Base-by-base conservation (phyloP, 1,140 invertebrate genomes). In the Adoxophyes honmai region DNA sequence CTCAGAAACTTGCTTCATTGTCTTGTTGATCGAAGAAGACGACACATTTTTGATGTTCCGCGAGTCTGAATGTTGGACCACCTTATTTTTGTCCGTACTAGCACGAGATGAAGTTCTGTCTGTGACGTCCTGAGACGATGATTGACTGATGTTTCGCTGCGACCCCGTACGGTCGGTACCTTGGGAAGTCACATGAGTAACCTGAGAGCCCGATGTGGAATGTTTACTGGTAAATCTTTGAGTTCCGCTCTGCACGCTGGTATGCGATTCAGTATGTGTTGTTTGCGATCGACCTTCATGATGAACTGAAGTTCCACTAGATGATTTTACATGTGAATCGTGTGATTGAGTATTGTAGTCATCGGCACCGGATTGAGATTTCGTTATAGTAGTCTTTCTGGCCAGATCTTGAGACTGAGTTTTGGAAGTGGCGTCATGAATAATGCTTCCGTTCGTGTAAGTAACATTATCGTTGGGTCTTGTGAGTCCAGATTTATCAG, bases 391-490 rank as follows among this genome's bases (percentile, higher is more conserved):
- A 15, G 57, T 62, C 90, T 52, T 90, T 84, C 58, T 69, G 36
- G 60, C 68, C 86, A 69, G 70, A 59, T 38, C 87, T 62, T 39
- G 68, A 59, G 57, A 63, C 85, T 59, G 78, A 73, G 14, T 35
- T 48, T 39, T 64, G 34, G 35, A 52, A 7, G 38, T 59, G 10
- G 62, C 61, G 8, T 71, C 57, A 38, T 57, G 62, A 11, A 57
- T 65, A 88, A 88, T 57, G 73, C 88, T 54, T 7, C 92, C 92
- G 81, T 93, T 92, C 1, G 90, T 89, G 37, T 84, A 86, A 28
- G 6, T 6, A 5, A 93, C 65, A 67, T 93, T 93, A 66, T 92
- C 91, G 53, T 90, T 79, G 0, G 84, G 84, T 66, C 67, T 73
- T 2, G 65, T 67, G 34, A 60, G 91, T 68, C 91, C 90, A 5